Evolutionary conservation across 2,888 invertebrate species (phyloP).

Genomic region (Nomada fucata): DNA sequence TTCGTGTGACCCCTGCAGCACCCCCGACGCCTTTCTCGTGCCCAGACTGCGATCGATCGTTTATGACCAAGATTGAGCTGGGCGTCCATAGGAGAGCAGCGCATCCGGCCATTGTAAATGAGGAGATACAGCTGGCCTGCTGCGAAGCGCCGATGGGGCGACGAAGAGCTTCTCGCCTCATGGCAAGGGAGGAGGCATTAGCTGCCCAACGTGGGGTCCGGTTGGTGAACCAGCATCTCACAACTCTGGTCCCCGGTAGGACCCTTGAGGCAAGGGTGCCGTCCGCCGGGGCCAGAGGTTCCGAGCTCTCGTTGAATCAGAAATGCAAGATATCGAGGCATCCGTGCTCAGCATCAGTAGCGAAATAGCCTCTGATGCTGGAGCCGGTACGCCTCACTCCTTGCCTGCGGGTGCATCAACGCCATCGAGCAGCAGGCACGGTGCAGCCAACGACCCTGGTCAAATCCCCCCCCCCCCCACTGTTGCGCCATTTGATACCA

Average conservation of each 20-base stretch:
- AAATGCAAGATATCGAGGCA: neutral
- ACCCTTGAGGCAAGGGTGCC: constrained; percentile 10
- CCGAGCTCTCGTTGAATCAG: neutral
- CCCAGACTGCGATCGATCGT: no score
- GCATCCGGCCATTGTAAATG: neutral
- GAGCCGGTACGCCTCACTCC: no score
- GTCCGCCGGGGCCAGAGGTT: neutral
- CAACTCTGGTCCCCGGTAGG: neutral
- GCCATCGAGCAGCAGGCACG: neutral
- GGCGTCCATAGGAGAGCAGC: neutral
- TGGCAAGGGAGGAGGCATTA: constrained; percentile 15
- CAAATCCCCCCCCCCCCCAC: neutral
- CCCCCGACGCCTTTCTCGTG: no score
- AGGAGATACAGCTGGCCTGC: neutral
- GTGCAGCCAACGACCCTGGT: neutral
- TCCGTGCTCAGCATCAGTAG: neutral
- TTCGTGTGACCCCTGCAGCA: no score
- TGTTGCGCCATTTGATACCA: neutral
- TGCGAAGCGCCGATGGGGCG: neutral
- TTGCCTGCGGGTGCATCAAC: neutral
- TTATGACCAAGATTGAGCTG: constrained; percentile 1
- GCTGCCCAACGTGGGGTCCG: neutral
- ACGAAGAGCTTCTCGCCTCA: constrained; percentile 3
- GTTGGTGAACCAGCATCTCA: constrained; percentile 1
- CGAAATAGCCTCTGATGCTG: neutral